Percentiles rank a stretch among this genome's conserved stretches.
Conservation (phyloP, 2,888 invertebrate species). For the Habroteleia sp. region DNA sequence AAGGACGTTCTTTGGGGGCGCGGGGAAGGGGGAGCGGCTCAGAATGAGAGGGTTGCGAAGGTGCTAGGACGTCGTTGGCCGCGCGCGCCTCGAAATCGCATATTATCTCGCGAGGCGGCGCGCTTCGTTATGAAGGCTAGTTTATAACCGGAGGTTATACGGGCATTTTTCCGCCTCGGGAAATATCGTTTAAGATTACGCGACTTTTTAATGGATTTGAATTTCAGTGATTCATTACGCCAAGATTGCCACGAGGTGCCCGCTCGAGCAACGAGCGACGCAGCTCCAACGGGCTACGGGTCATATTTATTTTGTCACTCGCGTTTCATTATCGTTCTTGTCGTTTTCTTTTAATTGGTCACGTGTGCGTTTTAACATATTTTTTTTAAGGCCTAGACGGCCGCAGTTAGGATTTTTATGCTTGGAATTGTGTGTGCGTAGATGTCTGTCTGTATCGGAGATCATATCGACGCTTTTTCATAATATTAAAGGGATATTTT, state of each 20-base stretch:
- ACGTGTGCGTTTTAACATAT: too few relatives aligned
- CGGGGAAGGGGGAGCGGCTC: slow-evolving; percentile 20
- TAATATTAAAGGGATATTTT: too few relatives aligned
- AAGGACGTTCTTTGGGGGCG: slow-evolving; percentile 28
- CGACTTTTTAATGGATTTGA: slow-evolving; percentile 26
- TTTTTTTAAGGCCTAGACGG: too few relatives aligned
- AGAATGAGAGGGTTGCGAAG: slow-evolving; percentile 45
- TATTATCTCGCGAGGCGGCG: slow-evolving; percentile 73
- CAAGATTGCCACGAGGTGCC: slow-evolving; percentile 14
- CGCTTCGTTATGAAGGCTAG: slow-evolving; percentile 43
- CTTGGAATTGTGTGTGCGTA: too few relatives aligned
- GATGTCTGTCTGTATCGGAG: too few relatives aligned
- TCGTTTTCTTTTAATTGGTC: too few relatives aligned
- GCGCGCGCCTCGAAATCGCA: slow-evolving; percentile 76
- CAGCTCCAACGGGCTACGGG: slow-evolving; percentile 16
- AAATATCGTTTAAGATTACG: slow-evolving; percentile 43
- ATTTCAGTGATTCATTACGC: slow-evolving; percentile 43
- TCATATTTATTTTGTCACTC: slow-evolving; percentile 7
- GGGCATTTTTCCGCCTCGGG: slow-evolving; percentile 22
- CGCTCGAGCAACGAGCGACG: slow-evolving; percentile 14
- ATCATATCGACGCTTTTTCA: too few relatives aligned
- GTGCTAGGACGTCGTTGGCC: slow-evolving; percentile 62
- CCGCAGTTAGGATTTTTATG: too few relatives aligned
- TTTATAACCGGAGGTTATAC: slow-evolving; percentile 53
- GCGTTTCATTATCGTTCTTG: neutral